These are phyloP conservation scores for Cassiopea andromeda DNA, from an alignment of 30 jellyfish, hydroid and myxozoan species.

Conservation along the genomic window DNA sequence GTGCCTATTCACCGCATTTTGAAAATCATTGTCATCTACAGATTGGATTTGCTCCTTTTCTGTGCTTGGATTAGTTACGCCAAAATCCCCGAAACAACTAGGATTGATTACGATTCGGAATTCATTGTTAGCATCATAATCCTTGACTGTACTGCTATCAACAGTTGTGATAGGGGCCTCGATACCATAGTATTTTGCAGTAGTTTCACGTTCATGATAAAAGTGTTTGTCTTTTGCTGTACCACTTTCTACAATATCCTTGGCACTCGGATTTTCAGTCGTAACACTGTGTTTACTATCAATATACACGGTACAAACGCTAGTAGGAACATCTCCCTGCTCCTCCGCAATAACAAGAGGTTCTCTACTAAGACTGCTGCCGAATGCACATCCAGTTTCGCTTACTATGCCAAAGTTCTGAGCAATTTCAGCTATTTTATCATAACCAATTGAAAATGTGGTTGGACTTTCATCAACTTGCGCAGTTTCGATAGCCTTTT, in stretches of 20 bases:
- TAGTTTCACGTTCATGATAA: neutral
- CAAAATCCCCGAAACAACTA: constrained; percentile 2
- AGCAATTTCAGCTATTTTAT: constrained; percentile 8
- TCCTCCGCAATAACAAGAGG: constrained; percentile 25
- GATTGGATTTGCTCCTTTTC: constrained; percentile 7
- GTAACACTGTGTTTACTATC: neutral
- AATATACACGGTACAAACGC: neutral
- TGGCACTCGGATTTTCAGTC: neutral
- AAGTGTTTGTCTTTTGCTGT: neutral
- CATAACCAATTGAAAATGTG: neutral
- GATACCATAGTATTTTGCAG: neutral
- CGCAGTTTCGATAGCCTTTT: neutral
- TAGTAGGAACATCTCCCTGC: neutral
- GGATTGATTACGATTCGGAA: neutral
- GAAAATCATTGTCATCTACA: constrained; percentile 3
- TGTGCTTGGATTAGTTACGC: constrained; percentile 15
- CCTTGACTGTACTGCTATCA: neutral
- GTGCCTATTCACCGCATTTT: constrained; percentile 11
- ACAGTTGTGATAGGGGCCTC: neutral
- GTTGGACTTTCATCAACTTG: neutral
- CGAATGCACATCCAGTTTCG: too few species aligned
- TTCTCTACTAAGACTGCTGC: neutral
- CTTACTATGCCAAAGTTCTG: constrained; percentile 3
- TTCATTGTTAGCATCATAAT: neutral
- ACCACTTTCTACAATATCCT: neutral